Evolutionary conservation across 2,888 invertebrate genomes (phyloP).

Genomic region (Conomelus anceps): DNA sequence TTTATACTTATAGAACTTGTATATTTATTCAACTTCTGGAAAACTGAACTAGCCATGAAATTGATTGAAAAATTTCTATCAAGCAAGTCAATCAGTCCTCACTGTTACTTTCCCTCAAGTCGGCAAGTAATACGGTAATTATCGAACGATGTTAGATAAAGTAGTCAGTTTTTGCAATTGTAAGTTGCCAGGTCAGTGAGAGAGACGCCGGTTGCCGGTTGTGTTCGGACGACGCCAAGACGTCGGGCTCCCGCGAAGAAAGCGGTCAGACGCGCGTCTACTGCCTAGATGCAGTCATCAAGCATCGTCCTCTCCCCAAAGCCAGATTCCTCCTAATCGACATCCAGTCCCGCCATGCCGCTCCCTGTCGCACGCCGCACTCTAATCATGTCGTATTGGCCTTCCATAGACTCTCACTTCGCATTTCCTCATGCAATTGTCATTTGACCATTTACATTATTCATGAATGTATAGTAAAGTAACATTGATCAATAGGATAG

Average conservation of each 20-base stretch:
- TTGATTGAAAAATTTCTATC: neutral
- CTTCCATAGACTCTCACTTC: neutral
- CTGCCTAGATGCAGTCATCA: neutral
- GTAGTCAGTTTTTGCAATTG: neutral
- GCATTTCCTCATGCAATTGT: neutral
- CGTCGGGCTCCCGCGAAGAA: conserved; percentile 1
- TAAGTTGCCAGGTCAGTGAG: neutral
- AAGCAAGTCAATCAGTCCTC: neutral
- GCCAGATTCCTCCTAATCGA: neutral
- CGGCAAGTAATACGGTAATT: neutral
- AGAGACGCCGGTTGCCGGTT: neutral
- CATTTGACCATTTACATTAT: neutral
- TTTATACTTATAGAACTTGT: too few relatives aligned
- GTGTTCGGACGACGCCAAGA: neutral
- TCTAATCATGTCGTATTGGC: neutral
- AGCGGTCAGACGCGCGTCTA: neutral
- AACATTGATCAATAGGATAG: neutral
- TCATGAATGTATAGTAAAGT: neutral
- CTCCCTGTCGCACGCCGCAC: neutral
- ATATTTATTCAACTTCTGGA: neutral
- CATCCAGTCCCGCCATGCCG: neutral
- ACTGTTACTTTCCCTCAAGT: neutral
- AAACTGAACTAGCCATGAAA: neutral
- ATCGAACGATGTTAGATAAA: neutral
- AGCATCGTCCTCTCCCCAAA: too few relatives aligned